phyloP scores from a whole-genome alignment of 2,797 vertebrate genomes.

The Columba guinea region DNA sequence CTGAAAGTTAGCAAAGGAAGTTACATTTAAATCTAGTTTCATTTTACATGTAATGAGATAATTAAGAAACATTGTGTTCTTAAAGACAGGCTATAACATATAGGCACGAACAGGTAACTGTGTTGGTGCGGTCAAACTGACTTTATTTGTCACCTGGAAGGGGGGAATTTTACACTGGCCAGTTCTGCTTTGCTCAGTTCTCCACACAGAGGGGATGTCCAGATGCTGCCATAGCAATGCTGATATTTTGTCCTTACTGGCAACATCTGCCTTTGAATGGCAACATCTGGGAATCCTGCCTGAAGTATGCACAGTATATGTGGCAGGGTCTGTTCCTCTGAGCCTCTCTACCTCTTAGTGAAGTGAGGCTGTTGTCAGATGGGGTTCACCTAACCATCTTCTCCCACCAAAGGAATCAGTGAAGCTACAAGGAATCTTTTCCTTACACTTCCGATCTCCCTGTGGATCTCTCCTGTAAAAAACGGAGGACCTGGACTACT shows the following conservation, averaged over 20 bases:
- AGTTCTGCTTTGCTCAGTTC: neutral
- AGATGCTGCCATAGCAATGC: neutral
- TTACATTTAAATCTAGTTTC: neutral
- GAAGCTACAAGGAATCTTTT: neutral
- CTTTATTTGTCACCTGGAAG: neutral
- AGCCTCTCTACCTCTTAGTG: neutral
- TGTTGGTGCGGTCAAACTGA: neutral
- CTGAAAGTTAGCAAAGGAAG: no score
- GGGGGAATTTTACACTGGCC: neutral
- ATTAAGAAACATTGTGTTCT: neutral
- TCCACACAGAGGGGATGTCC: neutral
- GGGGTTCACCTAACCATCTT: neutral
- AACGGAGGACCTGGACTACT: neutral
- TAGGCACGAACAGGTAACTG: neutral
- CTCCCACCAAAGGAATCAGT: neutral
- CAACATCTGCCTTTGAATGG: neutral
- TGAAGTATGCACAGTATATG: no score
- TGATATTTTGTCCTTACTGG: neutral
- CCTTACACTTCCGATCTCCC: neutral
- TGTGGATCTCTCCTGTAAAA: neutral
- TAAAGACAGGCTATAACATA: neutral
- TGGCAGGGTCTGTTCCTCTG: neutral
- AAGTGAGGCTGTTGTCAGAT: neutral
- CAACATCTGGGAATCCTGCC: neutral
- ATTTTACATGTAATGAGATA: neutral